A percentile compares a stretch with the other conserved stretches of the same genome.
phyloP scores from a whole-genome alignment of 2,888 invertebrate genomes.

The Germaria angustata region DNA sequence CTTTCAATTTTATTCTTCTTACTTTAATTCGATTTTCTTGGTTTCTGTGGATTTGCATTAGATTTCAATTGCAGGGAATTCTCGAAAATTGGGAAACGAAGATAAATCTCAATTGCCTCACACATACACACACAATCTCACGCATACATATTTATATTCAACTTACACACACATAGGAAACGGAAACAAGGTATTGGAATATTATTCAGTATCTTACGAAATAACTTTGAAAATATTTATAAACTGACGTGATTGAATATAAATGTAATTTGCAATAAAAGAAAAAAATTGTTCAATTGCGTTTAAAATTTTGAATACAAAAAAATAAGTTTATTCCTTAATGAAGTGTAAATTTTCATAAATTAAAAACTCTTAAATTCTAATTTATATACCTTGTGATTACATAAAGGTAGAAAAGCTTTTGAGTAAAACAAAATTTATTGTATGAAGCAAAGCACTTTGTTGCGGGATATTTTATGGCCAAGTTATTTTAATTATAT shows the following conservation, averaged over 20 bases:
- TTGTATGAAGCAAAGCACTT: background rate
- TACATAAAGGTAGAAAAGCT: background rate
- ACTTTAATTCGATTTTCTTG: conserved; percentile 50
- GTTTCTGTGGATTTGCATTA: conserved; percentile 63
- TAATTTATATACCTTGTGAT: too few species aligned
- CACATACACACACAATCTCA: background rate
- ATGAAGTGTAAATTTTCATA: conserved; percentile 40
- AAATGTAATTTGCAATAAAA: background rate
- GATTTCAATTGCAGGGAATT: conserved; percentile 50
- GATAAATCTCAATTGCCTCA: conserved; percentile 39
- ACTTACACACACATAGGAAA: background rate
- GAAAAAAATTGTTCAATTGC: background rate
- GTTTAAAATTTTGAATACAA: background rate
- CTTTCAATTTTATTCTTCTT: conserved; percentile 52
- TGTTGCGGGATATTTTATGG: background rate
- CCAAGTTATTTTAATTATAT: background rate
- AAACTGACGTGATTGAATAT: background rate
- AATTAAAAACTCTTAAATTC: conserved; percentile 10
- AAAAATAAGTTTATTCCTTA: conserved; percentile 36
- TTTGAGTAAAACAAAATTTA: background rate
- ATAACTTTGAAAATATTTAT: conserved; percentile 25
- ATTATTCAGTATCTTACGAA: conserved; percentile 38
- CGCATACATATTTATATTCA: background rate
- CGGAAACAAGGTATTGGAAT: conserved; percentile 9
- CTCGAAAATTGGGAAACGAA: conserved; percentile 41